A percentile compares a stretch with the other conserved stretches of the same genome.
These are phyloP conservation scores for Natrix natrix DNA, from an alignment of 2,797 vertebrate species.

Conservation along the genomic window DNA sequence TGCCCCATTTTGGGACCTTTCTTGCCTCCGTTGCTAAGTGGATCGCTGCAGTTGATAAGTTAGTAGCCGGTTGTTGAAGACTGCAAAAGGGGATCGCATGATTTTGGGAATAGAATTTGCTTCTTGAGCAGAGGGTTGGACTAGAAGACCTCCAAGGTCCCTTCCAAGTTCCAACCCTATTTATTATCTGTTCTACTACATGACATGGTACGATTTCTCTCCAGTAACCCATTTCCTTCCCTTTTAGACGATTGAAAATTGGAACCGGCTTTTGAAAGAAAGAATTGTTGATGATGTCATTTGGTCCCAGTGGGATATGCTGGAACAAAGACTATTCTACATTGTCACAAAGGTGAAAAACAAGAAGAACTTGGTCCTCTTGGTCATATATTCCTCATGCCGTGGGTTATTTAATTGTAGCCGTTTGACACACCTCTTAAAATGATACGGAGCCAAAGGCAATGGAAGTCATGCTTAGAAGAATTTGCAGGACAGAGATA, in stretches of 20 bases:
- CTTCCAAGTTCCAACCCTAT: not conserved
- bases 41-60: too few relatives aligned
- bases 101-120: not conserved
- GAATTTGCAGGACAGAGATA: not conserved
- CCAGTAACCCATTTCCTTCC: not conserved
- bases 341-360: conserved; percentile 78
- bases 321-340: conserved; percentile 88
- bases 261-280: conserved; percentile 78
- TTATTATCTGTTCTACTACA: not conserved
- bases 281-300: conserved; percentile 86
- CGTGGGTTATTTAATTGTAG: not conserved
- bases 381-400: not conserved
- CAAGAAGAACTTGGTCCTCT: not conserved
- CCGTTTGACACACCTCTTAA: not conserved
- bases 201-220: not conserved
- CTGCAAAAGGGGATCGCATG: too few relatives aligned
- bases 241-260: conserved; percentile 83
- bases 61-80: too few relatives aligned
- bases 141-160: not conserved
- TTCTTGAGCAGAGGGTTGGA: not conserved
- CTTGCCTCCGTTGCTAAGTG: too few relatives aligned
- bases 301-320: conserved; percentile 92
- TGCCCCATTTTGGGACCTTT: too few relatives aligned
- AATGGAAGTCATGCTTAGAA: not conserved
- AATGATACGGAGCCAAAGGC: not conserved